phyloP scores from a whole-genome alignment of 2,113 vertebrate genomes.

The Clinocottus analis region DNA sequence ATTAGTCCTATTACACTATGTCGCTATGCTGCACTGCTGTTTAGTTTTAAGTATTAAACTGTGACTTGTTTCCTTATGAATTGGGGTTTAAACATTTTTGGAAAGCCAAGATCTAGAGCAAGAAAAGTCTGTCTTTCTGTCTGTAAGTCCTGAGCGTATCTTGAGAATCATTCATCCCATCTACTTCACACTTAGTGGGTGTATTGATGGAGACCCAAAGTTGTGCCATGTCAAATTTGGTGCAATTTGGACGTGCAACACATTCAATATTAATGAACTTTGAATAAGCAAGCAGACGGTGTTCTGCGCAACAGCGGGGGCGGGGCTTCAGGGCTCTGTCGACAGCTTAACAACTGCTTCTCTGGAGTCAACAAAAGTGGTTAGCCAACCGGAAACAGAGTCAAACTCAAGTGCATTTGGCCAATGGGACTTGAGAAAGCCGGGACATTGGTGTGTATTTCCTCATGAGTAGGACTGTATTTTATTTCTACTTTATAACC shows the following conservation, averaged over 20 bases:
- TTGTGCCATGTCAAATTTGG: too few relatives aligned
- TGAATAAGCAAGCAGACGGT: neutral
- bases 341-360: neutral
- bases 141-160: too few relatives aligned
- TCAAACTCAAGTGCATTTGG: too few relatives aligned
- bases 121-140: too few relatives aligned
- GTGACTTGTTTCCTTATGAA: neutral
- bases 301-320: neutral
- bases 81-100: neutral
- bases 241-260: too few relatives aligned
- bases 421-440: too few relatives aligned
- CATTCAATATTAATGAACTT: too few relatives aligned
- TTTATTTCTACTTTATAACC: neutral
- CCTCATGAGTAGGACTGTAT: too few relatives aligned
- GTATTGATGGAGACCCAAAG: too few relatives aligned
- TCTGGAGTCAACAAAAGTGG: neutral
- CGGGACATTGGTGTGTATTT: too few relatives aligned
- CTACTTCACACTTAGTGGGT: too few relatives aligned
- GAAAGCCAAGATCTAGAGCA: neutral
- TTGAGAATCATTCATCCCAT: too few relatives aligned
- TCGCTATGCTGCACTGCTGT: neutral
- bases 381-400: neutral
- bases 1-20: neutral
- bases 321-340: neutral
- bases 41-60: neutral